phyloP scores from a whole-genome alignment of 2,888 invertebrate genomes.

The Synanthedon andrenaeformis region DNA sequence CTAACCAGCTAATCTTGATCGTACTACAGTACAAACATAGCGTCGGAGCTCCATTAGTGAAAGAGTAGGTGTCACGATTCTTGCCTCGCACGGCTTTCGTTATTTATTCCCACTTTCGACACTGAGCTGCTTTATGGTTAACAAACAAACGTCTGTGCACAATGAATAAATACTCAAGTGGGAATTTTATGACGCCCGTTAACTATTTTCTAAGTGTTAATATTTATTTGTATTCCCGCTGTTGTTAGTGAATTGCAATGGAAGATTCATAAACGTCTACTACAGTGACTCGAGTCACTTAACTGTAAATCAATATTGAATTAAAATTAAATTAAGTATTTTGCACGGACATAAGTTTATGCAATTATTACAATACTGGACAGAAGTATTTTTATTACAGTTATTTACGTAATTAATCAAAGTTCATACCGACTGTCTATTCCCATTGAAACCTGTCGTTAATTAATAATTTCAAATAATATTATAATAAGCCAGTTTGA shows the following conservation, averaged over 20 bases:
- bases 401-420: no score
- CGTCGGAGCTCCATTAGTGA: constrained; percentile 58
- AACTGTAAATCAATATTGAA: no score
- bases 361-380: no score
- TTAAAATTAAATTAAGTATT: no score
- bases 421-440: no score
- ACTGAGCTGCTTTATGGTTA: constrained; percentile 30
- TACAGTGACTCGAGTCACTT: no score
- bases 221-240: constrained; percentile 7
- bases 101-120: constrained; percentile 56
- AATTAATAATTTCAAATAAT: no score
- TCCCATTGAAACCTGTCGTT: no score
- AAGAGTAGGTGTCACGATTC: constrained; percentile 64
- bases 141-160: constrained; percentile 48
- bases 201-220: constrained; percentile 9
- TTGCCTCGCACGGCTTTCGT: constrained; percentile 46
- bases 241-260: constrained; percentile 4
- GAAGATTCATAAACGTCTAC: background rate
- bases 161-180: constrained; percentile 27
- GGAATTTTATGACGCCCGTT: constrained; percentile 18
- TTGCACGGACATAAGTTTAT: no score
- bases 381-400: no score
- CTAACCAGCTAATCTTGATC: constrained; percentile 61
- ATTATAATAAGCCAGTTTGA: no score
- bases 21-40: constrained; percentile 39